Percentiles rank a stretch among this genome's conserved stretches.
phyloP scores from a whole-genome alignment of 2,113 vertebrate species.

The Mugil cephalus region DNA sequence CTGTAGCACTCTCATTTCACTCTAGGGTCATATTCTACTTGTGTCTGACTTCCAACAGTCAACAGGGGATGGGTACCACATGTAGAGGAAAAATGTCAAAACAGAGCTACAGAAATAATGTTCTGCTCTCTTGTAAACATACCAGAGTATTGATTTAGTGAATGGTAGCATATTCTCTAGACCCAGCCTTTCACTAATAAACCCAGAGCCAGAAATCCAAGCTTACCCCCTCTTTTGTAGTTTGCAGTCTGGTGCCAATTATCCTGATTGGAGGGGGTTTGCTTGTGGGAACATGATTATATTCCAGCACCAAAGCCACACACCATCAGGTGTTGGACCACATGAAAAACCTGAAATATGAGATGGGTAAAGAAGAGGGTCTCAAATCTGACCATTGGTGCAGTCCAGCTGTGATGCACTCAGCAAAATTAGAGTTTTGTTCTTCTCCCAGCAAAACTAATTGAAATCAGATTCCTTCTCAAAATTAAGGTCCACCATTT shows the following conservation, averaged over 20 bases:
- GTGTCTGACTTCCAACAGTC: conserved; percentile 9
- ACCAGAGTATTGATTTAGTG: conserved; percentile 15
- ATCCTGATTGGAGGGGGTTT: conserved; percentile 65
- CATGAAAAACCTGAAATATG: conserved; percentile 63
- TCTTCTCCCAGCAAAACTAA: conserved; percentile 26
- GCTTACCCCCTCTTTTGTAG: conserved; percentile 48
- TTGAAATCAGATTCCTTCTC: conserved; percentile 50
- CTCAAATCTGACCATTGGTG: conserved; percentile 7
- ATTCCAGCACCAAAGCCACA: conserved; percentile 51
- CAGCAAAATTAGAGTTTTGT: conserved; percentile 47
- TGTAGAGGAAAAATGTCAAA: background rate
- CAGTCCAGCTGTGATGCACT: conserved; percentile 63
- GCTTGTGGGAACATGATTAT: conserved; percentile 67
- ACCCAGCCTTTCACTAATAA: conserved; percentile 43
- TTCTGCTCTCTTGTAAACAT: background rate
- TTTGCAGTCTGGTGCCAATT: conserved; percentile 75
- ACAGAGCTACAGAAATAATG: conserved; percentile 5
- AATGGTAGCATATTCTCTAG: conserved; percentile 21
- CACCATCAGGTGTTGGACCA: conserved; percentile 70
- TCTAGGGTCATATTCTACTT: background rate
- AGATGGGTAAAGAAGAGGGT: conserved; percentile 30
- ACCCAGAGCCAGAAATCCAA: conserved; percentile 27
- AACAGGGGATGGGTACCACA: background rate
- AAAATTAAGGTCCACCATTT: conserved; percentile 23
- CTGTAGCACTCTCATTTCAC: no score